Percentiles rank a stretch among this genome's conserved stretches.
Conservation (phyloP, 2,797 vertebrate genomes). For the Xerus rutilus region DNA sequence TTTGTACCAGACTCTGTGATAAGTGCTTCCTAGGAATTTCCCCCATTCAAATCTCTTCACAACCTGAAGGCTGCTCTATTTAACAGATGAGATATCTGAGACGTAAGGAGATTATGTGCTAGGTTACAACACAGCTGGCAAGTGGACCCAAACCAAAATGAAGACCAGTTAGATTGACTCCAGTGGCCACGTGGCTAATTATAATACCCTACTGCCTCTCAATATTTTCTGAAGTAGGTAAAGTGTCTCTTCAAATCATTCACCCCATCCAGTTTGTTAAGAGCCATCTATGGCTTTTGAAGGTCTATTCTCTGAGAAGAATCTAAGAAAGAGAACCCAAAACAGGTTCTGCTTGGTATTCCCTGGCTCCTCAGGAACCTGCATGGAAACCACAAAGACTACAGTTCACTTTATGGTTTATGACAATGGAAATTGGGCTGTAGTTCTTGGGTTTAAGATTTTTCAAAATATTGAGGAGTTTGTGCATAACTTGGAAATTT, state of each 20-base stretch:
- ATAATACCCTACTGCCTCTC: not conserved
- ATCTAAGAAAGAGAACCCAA: not conserved
- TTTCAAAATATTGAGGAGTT: not conserved
- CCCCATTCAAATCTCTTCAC: not conserved
- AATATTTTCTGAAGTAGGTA: not conserved
- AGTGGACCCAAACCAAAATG: not conserved
- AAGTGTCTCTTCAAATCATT: not conserved
- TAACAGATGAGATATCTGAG: not conserved
- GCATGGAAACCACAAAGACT: not conserved
- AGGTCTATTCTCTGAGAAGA: not conserved
- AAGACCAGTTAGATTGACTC: not conserved
- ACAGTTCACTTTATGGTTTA: not conserved
- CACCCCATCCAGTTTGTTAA: not conserved
- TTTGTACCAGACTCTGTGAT: not conserved
- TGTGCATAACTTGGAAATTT: not conserved
- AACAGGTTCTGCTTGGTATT: not conserved
- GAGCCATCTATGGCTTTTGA: not conserved
- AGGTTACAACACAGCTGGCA: rapidly evolving
- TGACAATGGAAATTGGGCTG: not conserved
- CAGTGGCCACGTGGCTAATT: not conserved
- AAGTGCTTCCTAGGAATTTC: not conserved
- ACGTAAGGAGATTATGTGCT: not conserved
- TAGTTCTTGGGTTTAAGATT: not conserved
- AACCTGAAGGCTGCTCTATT: not conserved
- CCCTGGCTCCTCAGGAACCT: not conserved